These are phyloP conservation scores for Molossus molossus DNA, from an alignment of 2,797 vertebrate genomes.

Conservation along the genomic window DNA sequence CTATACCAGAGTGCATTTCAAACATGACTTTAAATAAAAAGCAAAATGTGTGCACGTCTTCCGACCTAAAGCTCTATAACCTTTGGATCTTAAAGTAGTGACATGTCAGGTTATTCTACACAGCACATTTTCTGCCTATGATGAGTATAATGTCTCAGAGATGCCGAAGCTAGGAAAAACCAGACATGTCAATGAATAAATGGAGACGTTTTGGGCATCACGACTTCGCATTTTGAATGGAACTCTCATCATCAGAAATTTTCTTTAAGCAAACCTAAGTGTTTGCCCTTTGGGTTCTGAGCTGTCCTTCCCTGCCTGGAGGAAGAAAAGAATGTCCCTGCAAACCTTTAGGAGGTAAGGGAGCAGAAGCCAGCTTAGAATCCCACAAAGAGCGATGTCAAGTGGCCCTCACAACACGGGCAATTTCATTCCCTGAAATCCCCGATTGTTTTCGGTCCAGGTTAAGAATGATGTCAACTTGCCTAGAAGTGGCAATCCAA, in stretches of 20 bases:
- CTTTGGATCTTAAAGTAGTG: background rate
- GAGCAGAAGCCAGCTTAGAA: background rate
- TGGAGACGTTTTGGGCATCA: background rate
- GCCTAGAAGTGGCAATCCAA: constrained; percentile 20
- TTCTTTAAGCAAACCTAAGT: background rate
- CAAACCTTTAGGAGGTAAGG: background rate
- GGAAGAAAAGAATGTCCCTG: background rate
- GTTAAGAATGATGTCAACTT: constrained; percentile 59
- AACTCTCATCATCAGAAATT: background rate
- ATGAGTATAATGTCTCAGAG: background rate
- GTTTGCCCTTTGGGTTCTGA: background rate
- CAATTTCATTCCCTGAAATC: constrained; percentile 58
- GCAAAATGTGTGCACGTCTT: background rate
- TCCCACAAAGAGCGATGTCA: background rate
- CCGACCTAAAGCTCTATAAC: background rate
- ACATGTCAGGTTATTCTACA: background rate
- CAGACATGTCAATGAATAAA: background rate
- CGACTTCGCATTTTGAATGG: background rate
- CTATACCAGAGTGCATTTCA: background rate
- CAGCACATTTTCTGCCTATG: background rate
- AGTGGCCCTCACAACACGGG: background rate
- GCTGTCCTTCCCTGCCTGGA: background rate
- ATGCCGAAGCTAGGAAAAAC: background rate
- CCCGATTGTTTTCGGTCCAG: constrained; percentile 11
- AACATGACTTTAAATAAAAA: constrained; percentile 21